phyloP scores from a whole-genome alignment of 2,113 vertebrate species.

The Scatophagus argus region DNA sequence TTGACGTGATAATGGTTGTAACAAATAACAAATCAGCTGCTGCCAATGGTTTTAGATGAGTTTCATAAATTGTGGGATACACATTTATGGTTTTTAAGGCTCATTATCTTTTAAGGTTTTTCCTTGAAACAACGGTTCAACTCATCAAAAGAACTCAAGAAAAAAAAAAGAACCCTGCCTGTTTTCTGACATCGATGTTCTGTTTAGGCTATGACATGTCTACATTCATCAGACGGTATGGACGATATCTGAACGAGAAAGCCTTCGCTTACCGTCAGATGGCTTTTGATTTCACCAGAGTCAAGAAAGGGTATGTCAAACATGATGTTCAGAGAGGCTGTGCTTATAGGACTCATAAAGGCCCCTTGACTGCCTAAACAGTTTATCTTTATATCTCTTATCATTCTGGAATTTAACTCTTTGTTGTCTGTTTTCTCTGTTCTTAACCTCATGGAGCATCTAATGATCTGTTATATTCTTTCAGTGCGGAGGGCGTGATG shows the following conservation, averaged over 20 bases:
- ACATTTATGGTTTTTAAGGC: not conserved
- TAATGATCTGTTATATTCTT: constrained; percentile 22
- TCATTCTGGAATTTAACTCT: not conserved
- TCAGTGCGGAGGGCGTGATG: constrained; percentile 96
- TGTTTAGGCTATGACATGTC: constrained; percentile 95
- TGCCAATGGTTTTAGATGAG: not conserved
- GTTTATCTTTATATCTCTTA: not conserved
- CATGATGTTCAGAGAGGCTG: not conserved
- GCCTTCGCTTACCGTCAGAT: constrained; percentile 98
- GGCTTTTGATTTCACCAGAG: constrained; percentile 99
- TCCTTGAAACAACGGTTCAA: not conserved
- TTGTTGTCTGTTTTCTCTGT: too few relatives aligned
- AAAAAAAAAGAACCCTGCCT: not conserved
- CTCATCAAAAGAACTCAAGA: not conserved
- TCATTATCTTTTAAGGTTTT: too few relatives aligned
- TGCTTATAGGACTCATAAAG: not conserved
- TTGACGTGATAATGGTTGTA: not conserved
- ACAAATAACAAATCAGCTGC: not conserved
- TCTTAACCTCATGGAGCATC: not conserved
- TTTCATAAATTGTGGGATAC: not conserved
- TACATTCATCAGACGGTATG: constrained; percentile 96
- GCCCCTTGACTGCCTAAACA: not conserved
- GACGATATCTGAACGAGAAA: constrained; percentile 98
- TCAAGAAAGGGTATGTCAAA: constrained; percentile 94
- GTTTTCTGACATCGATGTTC: not conserved